Base-by-base conservation (phyloP, 2,888 invertebrate species). In the Axea sp. region DNA sequence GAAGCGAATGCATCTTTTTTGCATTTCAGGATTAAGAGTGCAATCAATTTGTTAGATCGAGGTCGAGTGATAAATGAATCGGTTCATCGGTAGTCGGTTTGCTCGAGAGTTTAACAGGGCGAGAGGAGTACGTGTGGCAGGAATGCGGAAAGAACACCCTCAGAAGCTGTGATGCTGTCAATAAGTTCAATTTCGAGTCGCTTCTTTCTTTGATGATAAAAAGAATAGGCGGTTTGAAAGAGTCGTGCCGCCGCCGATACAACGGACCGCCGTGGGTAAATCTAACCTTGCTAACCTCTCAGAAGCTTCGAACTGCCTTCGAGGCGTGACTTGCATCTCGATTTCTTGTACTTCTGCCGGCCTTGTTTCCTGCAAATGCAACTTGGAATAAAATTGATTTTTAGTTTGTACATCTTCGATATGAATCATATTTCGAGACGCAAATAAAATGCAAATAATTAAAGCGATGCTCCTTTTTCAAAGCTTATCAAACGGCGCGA, bases 311-410 rank as follows among this genome's bases (percentile, higher is more conserved):
- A 74, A 67, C 47, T 67, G 68, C 71, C 77, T 59, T 41, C 39
- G 28, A 47, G 76, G 76, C 82, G 80, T 84, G 84, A 84, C 84
- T 84, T 84, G 84, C 84, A 80, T 73, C 80, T 81, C 78, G 78
- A 81, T 80, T 81, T 79, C 81, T 76, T 75, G 68, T 76, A 76
- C 62, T 76, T 14, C 37, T 35, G 65, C 67, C 72, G n/a, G n/a
- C n/a, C n/a, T n/a, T 76, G 79, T 80, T 83, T 81, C 80, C 80
- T 79, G 78, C 78, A 77, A 78, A 77, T 80, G 75, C 79, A 78
- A 67, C 78, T 75, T 75, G 73, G n/a, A 59, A 57, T 65, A 53
- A 69, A 77, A 76, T 68, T 60, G 73, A 67, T 71, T n/a, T n/a
- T n/a, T n/a, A n/a, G n/a, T n/a, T n/a, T n/a, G n/a, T n/a, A n/a